These are phyloP conservation scores for Tethea ocularis DNA, from an alignment of 2,888 invertebrate genomes.

Conservation along the genomic window DNA sequence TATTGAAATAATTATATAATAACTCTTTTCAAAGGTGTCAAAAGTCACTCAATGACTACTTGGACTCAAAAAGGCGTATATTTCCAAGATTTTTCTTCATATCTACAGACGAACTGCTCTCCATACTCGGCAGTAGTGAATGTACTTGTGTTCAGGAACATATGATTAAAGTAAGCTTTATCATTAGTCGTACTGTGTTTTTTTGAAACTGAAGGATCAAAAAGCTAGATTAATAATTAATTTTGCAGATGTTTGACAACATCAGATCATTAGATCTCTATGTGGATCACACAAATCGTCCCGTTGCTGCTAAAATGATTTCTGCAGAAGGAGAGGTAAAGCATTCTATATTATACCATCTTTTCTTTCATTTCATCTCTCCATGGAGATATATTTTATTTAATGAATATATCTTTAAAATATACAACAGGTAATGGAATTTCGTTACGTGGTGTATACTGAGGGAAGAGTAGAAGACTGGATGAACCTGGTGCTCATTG, in stretches of 20 bases:
- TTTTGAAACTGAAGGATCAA: too few relatives aligned
- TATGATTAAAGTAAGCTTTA: constrained; percentile 90
- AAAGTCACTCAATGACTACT: constrained; percentile 95
- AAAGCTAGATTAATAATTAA: constrained; percentile 12
- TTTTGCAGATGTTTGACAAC: constrained; percentile 94
- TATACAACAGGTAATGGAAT: constrained; percentile 87
- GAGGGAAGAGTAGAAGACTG: constrained; percentile 95
- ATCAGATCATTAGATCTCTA: constrained; percentile 89
- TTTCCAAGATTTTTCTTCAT: constrained; percentile 97
- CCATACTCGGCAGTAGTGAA: constrained; percentile 94
- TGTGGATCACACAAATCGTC: constrained; percentile 86
- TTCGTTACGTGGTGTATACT: constrained; percentile 87
- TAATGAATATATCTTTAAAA: neutral
- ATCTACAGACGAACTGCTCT: constrained; percentile 95
- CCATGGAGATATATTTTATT: too few relatives aligned
- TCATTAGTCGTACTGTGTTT: too few relatives aligned
- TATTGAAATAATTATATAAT: neutral
- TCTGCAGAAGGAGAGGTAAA: constrained; percentile 92
- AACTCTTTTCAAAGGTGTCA: constrained; percentile 86
- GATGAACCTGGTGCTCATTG: constrained; percentile 93
- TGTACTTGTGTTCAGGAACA: constrained; percentile 95
- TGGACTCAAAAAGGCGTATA: constrained; percentile 93
- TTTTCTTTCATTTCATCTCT: too few relatives aligned
- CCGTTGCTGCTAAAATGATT: constrained; percentile 91
- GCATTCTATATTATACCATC: neutral